Percentiles rank a stretch among this genome's conserved stretches.
These are phyloP conservation scores for Lepisosteus oculatus DNA, from an alignment of 2,113 vertebrate species.

Conservation along the genomic window DNA sequence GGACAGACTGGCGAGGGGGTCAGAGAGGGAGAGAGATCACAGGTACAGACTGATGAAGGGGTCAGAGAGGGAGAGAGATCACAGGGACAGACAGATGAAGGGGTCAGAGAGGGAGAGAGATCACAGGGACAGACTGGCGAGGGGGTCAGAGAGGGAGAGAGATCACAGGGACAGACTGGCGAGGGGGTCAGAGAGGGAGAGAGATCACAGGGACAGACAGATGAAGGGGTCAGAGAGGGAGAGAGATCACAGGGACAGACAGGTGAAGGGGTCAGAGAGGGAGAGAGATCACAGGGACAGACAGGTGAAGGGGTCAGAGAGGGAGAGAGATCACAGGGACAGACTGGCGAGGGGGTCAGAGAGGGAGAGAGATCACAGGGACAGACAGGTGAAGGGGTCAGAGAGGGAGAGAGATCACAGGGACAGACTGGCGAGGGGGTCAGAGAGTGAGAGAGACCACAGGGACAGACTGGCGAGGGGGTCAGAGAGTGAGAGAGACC, in stretches of 20 bases:
- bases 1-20: slow-evolving; percentile 16
- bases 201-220: too few species aligned
- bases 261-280: too few species aligned
- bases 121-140: too few species aligned
- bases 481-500: background rate
- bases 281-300: background rate
- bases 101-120: background rate
- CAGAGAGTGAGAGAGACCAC: background rate
- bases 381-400: background rate
- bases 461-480: background rate
- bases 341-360: background rate
- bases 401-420: background rate
- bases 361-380: background rate
- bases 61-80: too few species aligned
- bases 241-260: background rate
- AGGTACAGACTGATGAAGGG: too few species aligned
- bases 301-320: slow-evolving; percentile 1
- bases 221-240: too few species aligned
- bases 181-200: background rate
- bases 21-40: background rate
- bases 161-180: too few species aligned
- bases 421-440: too few species aligned
- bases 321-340: background rate
- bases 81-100: slow-evolving; percentile 2
- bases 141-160: background rate